phyloP scores from a whole-genome alignment of 2,888 invertebrate species.

The Drosophila atroscutellata region DNA sequence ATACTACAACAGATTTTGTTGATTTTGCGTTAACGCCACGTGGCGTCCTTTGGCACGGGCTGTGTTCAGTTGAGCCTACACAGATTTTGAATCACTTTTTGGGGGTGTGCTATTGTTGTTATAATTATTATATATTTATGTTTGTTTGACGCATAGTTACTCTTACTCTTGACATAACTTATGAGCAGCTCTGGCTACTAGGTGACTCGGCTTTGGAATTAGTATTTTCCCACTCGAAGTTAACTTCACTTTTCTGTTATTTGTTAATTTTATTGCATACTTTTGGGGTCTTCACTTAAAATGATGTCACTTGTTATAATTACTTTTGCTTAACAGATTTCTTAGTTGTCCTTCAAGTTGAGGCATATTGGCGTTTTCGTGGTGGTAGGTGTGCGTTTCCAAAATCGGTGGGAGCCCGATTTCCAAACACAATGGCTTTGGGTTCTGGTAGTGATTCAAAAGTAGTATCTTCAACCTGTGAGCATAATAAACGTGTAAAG shows the following conservation, averaged over 20 bases:
- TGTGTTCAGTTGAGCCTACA: conserved; percentile 38
- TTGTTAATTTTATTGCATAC: conserved; percentile 40
- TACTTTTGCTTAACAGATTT: not conserved
- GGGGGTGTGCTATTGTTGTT: not conserved
- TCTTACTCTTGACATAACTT: not conserved
- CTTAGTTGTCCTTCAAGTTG: not conserved
- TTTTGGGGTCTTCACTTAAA: conserved; percentile 36
- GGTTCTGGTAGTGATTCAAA: not conserved
- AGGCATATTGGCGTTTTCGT: not conserved
- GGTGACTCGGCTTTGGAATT: not conserved
- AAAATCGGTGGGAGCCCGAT: not conserved
- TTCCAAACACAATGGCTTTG: conserved; percentile 26
- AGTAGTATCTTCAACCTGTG: not conserved
- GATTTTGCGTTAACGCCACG: conserved; percentile 61
- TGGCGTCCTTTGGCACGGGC: conserved; percentile 22
- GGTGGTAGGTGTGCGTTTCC: too few relatives aligned
- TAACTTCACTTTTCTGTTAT: not conserved
- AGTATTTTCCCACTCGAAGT: not conserved
- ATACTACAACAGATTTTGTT: conserved; percentile 44
- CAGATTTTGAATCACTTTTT: not conserved
- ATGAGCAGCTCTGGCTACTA: not conserved
- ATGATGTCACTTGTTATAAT: not conserved
- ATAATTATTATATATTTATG: not conserved
- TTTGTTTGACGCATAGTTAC: not conserved
- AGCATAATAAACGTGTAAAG: not conserved